Percentiles rank a stretch among this genome's conserved stretches.
Evolutionary conservation across 2,797 vertebrate species (phyloP).

Genomic region (Ptychobarbus kaznakovi): DNA sequence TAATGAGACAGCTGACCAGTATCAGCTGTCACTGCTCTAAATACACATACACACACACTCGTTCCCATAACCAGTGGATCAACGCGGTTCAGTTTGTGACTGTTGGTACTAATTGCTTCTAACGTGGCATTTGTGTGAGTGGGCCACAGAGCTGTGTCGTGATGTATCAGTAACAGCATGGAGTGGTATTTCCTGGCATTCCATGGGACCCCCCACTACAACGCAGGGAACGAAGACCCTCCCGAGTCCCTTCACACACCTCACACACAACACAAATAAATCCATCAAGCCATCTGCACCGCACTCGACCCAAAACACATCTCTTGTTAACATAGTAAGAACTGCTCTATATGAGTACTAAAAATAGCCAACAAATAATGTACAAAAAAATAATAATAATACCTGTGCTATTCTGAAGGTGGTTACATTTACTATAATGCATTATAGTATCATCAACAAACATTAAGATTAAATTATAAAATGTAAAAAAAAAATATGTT

Average conservation of each 20-base stretch:
- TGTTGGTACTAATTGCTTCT: conserved; percentile 44
- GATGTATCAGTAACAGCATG: conserved; percentile 9
- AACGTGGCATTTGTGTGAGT: neutral
- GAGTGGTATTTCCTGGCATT: conserved; percentile 33
- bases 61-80: conserved; percentile 29
- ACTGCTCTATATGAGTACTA: neutral
- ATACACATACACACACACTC: conserved; percentile 33
- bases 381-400: no score
- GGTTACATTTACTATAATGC: neutral
- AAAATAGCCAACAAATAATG: neutral
- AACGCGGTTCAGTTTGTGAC: conserved; percentile 9
- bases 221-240: neutral
- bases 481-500: neutral
- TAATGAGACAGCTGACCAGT: conserved; percentile 80
- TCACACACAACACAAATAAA: conserved; percentile 17
- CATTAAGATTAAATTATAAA: neutral
- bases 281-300: neutral
- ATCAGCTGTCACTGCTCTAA: conserved; percentile 50
- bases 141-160: neutral
- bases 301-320: conserved; percentile 25
- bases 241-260: neutral
- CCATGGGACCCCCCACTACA: neutral
- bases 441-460: neutral
- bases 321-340: conserved; percentile 10
- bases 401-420: neutral